Percentiles rank a stretch among this genome's conserved stretches.
phyloP scores from a whole-genome alignment of 1,140 invertebrate genomes.

The Diabrotica virgifera region DNA sequence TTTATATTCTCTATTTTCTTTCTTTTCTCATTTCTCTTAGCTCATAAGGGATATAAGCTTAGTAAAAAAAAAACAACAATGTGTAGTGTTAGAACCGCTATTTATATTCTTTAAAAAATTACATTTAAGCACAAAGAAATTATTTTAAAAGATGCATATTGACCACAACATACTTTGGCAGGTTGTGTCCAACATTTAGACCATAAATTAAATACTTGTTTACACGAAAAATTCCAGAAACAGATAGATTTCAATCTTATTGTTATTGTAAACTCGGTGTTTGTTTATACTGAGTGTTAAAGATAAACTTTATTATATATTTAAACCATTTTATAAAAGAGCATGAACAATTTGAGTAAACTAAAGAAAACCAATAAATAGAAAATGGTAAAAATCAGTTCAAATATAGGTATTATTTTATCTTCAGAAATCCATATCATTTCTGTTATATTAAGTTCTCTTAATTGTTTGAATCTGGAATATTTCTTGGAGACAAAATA shows the following conservation, averaged over 20 bases:
- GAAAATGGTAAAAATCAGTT: not conserved
- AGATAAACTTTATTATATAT: too few relatives aligned
- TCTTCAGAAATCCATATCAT: too few relatives aligned
- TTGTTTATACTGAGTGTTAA: too few relatives aligned
- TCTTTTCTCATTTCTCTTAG: too few relatives aligned
- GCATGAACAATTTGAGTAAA: not conserved
- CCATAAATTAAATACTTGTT: conserved; percentile 11
- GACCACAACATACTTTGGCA: conserved; percentile 10
- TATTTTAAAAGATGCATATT: conserved; percentile 20
- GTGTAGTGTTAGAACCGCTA: conserved; percentile 28
- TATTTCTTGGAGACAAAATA: not conserved
- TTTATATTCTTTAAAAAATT: conserved; percentile 33
- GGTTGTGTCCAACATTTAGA: conserved; percentile 20
- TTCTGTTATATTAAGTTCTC: too few relatives aligned
- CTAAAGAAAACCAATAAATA: not conserved
- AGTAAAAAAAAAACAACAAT: not conserved
- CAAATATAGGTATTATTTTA: not conserved
- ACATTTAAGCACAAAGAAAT: conserved; percentile 32
- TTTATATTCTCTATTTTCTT: too few relatives aligned
- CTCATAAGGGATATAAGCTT: too few relatives aligned
- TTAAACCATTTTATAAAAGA: too few relatives aligned
- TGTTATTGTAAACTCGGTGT: too few relatives aligned
- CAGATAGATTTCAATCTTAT: not conserved
- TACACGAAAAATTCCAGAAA: not conserved
- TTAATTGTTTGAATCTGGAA: not conserved